Base-by-base conservation (phyloP, 1,140 invertebrate species). In the Triops longicaudatus region DNA sequence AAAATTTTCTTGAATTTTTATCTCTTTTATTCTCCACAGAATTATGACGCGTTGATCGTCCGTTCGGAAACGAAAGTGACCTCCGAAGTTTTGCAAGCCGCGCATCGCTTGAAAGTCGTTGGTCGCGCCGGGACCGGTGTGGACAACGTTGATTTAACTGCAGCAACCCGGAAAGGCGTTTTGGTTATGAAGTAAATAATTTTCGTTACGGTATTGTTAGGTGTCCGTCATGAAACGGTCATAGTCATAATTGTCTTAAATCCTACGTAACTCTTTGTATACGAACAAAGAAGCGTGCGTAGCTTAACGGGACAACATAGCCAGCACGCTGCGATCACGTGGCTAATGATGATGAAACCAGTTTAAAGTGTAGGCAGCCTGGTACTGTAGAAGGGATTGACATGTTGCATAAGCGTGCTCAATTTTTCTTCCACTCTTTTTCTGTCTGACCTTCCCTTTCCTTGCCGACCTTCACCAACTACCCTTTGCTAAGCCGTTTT, bases 81-180 rank as follows among this genome's bases (percentile, higher is more conserved):
- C n/a, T 89, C 89, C 76, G 94, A 97, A 79, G 89, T 99, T 2
- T 88, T 99, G 78, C 87, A 89, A 74, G 91, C 91, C n/a, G 88
- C 86, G 0, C 88, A 88, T 28, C 89, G 89, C 26, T 85, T 99
- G 17, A 93, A 93, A 83, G 89, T 94, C 41, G 90, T 99, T 72
- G 97, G 95, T 4, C 88, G 98, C 76, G 98, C 97, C 41, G 97
- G 98, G 12, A 97, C 95, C 28, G 98, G 97, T 17, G 95, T 98
- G 0, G 97, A 99, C 84, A 99, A 99, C 85, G 98, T 99, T 80
- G 96, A 99, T 85, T 89, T 95, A 71, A 84, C 88, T 44, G 91
- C 93, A 63, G 97, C 97, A 7, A 96, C 93, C 0, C 85, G 88
- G 76, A 88, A 90, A 78, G 94, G 95, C 80, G 88, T 98, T 78